A percentile compares a stretch with the other conserved stretches of the same genome.
phyloP scores from a whole-genome alignment of 2,888 invertebrate species.

The Protodeltote pygarga region DNA sequence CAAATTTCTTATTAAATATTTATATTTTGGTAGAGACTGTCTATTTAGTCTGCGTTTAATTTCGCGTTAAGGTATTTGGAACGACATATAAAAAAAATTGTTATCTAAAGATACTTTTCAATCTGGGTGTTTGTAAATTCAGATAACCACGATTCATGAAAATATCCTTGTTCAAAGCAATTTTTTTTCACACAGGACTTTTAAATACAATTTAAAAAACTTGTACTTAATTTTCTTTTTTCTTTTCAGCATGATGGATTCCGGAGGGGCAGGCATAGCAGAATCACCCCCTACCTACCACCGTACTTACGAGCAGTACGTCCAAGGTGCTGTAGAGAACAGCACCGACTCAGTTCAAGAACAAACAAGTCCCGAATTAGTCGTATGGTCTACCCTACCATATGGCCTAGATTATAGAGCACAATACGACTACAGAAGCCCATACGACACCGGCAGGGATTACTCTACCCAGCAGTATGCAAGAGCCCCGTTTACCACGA shows the following conservation, averaged over 20 bases:
- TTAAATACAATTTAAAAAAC: too few species aligned
- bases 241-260: conserved; percentile 79
- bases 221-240: too few species aligned
- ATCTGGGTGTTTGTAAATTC: too few species aligned
- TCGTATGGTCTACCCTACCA: conserved; percentile 80
- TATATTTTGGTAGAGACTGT: too few species aligned
- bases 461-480: conserved; percentile 87
- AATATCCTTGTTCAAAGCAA: too few species aligned
- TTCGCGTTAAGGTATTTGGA: too few species aligned
- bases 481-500: conserved; percentile 87
- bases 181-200: too few species aligned
- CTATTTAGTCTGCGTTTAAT: too few species aligned
- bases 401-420: conserved; percentile 82
- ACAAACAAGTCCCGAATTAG: conserved; percentile 79
- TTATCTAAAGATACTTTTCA: too few species aligned
- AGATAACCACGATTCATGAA: too few species aligned
- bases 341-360: conserved; percentile 79
- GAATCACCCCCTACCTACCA: conserved; percentile 85
- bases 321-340: conserved; percentile 82
- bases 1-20: too few species aligned
- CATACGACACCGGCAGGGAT: conserved; percentile 84
- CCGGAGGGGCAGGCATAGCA: conserved; percentile 79
- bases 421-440: conserved; percentile 80
- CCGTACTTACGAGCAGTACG: conserved; percentile 83
- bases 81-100: too few species aligned